Evolutionary conservation across 2,888 invertebrate species (phyloP).

Genomic region (Dermolepida albohirtum): DNA sequence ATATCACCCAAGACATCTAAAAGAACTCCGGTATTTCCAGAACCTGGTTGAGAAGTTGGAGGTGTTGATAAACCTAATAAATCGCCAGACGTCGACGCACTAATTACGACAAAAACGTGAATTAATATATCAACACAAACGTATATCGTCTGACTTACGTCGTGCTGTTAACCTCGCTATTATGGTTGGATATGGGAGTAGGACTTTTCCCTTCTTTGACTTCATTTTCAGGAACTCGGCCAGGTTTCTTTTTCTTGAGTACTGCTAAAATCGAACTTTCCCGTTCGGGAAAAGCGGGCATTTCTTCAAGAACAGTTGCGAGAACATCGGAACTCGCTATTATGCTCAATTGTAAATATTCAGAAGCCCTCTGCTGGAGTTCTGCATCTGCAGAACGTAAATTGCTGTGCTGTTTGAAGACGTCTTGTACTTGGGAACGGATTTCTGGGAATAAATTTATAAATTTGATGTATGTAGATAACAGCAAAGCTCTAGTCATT

Average conservation of each 20-base stretch:
- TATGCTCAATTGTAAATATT: conserved; percentile 96
- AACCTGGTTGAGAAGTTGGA: conserved; percentile 76
- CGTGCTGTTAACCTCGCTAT: conserved; percentile 66
- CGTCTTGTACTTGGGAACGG: conserved; percentile 90
- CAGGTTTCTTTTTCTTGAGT: conserved; percentile 98
- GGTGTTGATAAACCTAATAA: conserved; percentile 90
- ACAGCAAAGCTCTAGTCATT: conserved; percentile 93
- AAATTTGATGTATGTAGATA: conserved; percentile 99
- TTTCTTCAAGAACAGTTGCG: conserved; percentile 98
- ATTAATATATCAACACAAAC: not conserved
- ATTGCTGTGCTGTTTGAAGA: conserved; percentile 94
- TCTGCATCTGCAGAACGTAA: conserved; percentile 98
- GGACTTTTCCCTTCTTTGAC: conserved; percentile 87
- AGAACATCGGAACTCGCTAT: conserved; percentile 97
- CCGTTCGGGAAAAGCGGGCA: conserved; percentile 99
- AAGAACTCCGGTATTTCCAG: conserved; percentile 80
- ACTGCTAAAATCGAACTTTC: conserved; percentile 98
- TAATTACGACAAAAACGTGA: not conserved
- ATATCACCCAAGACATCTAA: conserved; percentile 94
- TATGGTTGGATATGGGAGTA: conserved; percentile 68
- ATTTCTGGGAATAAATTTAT: conserved; percentile 99
- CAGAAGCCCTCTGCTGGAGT: conserved; percentile 96
- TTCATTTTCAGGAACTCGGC: conserved; percentile 90
- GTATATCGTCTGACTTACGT: conserved; percentile 47
- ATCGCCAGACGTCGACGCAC: conserved; percentile 75